A percentile compares a stretch with the other conserved stretches of the same genome.
These are phyloP conservation scores for Tragulus kanchil DNA, from an alignment of 2,113 vertebrate species.

Conservation along the genomic window DNA sequence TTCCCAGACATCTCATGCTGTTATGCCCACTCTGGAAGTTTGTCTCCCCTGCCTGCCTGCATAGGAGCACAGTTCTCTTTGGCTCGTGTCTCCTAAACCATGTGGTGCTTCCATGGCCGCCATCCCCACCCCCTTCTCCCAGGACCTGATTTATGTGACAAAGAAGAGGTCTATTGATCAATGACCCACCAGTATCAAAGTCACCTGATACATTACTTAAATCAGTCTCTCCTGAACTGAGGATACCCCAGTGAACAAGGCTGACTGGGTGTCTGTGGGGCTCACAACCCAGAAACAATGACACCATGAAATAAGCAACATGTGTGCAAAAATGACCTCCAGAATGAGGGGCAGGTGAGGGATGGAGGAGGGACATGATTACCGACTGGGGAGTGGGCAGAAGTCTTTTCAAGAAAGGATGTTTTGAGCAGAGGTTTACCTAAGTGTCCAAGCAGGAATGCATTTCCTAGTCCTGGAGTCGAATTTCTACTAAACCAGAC, in stretches of 20 bases:
- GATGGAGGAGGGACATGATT: neutral
- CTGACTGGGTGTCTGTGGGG: rapidly evolving
- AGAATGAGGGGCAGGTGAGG: neutral
- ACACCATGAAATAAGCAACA: neutral
- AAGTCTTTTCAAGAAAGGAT: neutral
- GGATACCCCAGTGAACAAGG: neutral
- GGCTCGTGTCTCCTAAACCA: neutral
- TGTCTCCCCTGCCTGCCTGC: neutral
- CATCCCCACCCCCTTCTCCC: neutral
- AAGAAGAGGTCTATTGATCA: neutral
- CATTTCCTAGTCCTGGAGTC: neutral
- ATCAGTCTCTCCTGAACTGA: rapidly evolving
- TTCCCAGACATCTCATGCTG: rapidly evolving
- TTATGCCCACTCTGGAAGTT: neutral
- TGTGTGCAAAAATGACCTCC: rapidly evolving
- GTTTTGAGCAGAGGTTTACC: neutral
- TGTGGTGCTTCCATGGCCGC: neutral
- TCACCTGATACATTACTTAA: neutral
- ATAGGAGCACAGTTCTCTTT: neutral
- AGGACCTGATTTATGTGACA: neutral
- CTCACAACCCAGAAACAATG: too few relatives aligned
- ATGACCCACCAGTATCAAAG: neutral
- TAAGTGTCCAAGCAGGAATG: too few relatives aligned
- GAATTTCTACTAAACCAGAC: neutral
- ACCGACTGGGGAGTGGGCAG: neutral